Percentiles rank a stretch among this genome's conserved stretches.
Conservation (phyloP, 92 coral and sea anemone genomes). For the Parazoanthus atlanticus region DNA sequence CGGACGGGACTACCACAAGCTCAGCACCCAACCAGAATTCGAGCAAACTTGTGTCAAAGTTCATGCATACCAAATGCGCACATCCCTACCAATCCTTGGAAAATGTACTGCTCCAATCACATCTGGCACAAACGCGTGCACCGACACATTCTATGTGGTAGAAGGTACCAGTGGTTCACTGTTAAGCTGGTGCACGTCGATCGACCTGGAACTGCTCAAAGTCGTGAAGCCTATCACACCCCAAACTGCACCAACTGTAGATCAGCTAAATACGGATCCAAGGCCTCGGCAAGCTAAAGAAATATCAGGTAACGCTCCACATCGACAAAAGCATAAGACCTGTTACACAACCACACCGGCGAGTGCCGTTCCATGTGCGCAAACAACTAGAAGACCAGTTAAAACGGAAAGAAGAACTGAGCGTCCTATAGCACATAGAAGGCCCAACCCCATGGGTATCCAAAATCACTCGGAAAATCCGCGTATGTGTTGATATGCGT, state of each 20-base stretch:
- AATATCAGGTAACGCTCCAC: too few species aligned
- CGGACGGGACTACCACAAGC: too few species aligned
- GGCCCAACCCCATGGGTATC: too few species aligned
- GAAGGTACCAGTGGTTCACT: slow-evolving; percentile 35
- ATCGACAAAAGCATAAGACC: too few species aligned
- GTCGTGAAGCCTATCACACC: background rate
- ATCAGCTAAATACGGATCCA: slow-evolving; percentile 4
- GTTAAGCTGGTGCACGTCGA: slow-evolving; percentile 5
- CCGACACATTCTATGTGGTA: slow-evolving; percentile 26
- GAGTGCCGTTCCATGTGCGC: too few species aligned
- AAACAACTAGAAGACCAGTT: too few species aligned
- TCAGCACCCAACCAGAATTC: background rate
- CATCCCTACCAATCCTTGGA: slow-evolving; percentile 9
- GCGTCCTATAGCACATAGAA: too few species aligned
- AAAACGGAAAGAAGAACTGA: too few species aligned
- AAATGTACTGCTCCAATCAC: slow-evolving; percentile 4
- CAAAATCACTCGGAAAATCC: too few species aligned
- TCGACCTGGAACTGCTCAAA: slow-evolving; percentile 13
- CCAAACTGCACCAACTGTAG: background rate
- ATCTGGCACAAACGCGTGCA: slow-evolving; percentile 1
- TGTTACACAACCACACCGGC: too few species aligned
- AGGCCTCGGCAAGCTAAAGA: too few species aligned
- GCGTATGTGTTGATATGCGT: too few species aligned
- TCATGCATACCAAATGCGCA: background rate
- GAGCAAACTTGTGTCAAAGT: background rate